These are phyloP conservation scores for Tipula vernalis DNA, from an alignment of 2,888 invertebrate species.

Conservation along the genomic window DNA sequence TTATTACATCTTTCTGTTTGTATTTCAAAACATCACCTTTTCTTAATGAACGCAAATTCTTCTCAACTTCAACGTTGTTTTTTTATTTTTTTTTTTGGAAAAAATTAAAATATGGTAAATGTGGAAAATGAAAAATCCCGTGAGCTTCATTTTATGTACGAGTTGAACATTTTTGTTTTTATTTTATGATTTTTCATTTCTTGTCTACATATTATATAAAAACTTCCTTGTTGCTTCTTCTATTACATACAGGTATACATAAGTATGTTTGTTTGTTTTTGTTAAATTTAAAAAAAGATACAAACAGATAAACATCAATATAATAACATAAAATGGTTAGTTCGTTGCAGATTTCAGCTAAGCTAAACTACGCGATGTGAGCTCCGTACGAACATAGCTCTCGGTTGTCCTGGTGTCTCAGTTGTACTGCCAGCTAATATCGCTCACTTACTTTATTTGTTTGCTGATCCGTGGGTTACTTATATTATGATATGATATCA, in stretches of 20 bases:
- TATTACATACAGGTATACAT: neutral
- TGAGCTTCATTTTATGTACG: neutral
- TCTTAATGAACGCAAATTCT: neutral
- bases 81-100: neutral
- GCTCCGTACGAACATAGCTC: too few relatives aligned
- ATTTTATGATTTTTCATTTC: neutral
- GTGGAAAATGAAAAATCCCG: neutral
- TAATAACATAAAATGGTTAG: neutral
- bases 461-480: too few relatives aligned
- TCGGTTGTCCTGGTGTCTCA: too few relatives aligned
- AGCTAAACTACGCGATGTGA: too few relatives aligned
- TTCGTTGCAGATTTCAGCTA: too few relatives aligned
- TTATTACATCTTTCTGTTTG: neutral
- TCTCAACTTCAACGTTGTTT: neutral
- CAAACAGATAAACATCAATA: neutral
- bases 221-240: neutral
- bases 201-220: neutral
- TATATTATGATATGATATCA: too few relatives aligned
- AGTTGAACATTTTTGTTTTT: neutral
- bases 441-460: too few relatives aligned
- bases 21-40: neutral
- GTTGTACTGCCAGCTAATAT: too few relatives aligned
- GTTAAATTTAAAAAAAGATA: neutral
- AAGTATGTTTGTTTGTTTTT: neutral
- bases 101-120: conserved; percentile 4